Percentiles rank a stretch among this genome's conserved stretches.
These are phyloP conservation scores for Typhlichthys eigenmanni DNA, from an alignment of 2,797 vertebrate genomes.

Conservation along the genomic window DNA sequence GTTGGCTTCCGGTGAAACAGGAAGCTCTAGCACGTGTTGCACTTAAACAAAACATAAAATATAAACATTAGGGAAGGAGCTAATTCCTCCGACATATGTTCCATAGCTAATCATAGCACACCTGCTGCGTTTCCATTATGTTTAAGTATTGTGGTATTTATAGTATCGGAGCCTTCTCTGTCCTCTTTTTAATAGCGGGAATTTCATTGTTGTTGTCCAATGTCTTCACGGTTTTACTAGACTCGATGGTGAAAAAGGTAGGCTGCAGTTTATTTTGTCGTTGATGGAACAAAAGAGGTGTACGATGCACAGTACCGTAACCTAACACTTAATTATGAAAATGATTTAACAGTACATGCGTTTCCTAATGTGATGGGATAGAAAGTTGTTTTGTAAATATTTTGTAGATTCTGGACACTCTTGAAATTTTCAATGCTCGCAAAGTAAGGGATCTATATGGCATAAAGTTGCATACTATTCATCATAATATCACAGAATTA, in stretches of 20 bases:
- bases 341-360: not conserved
- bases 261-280: constrained; percentile 19
- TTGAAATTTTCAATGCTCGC: too few species aligned
- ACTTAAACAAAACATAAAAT: constrained; percentile 33
- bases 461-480: too few species aligned
- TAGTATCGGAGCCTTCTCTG: constrained; percentile 54
- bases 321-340: too few species aligned
- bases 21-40: not conserved
- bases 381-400: too few species aligned
- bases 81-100: not conserved
- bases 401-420: too few species aligned
- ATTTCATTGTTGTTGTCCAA: constrained; percentile 66
- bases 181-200: constrained; percentile 65
- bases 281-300: not conserved
- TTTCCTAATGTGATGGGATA: too few species aligned
- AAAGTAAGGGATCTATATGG: too few species aligned
- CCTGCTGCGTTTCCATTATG: constrained; percentile 38
- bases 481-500: too few species aligned
- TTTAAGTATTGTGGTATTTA: constrained; percentile 72
- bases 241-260: constrained; percentile 71
- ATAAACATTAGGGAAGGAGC: constrained; percentile 27
- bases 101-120: not conserved
- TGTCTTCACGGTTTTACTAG: constrained; percentile 65
- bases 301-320: not conserved
- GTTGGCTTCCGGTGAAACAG: constrained; percentile 15